Percentiles rank a stretch among this genome's conserved stretches.
phyloP scores from a whole-genome alignment of 2,113 vertebrate species.

The Gobio gobio region DNA sequence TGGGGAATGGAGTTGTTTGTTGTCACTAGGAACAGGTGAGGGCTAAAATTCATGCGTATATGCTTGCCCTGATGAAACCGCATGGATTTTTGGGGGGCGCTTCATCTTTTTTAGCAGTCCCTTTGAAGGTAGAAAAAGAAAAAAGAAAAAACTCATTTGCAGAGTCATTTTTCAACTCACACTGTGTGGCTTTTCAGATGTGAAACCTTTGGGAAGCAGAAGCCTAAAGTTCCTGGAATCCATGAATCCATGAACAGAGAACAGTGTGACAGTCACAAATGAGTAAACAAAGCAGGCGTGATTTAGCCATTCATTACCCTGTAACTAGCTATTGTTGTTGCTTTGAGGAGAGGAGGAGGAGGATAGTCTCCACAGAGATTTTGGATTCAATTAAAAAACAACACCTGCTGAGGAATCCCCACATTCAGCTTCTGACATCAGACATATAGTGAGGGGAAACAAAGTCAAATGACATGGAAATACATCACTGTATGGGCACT shows the following conservation, averaged over 20 bases:
- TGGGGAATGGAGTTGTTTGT: slow-evolving; percentile 24
- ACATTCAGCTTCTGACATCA: slow-evolving; percentile 35
- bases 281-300: slow-evolving; percentile 59
- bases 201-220: slow-evolving; percentile 33
- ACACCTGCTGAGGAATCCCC: slow-evolving; percentile 51
- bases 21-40: slow-evolving; percentile 31
- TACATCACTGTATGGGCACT: not conserved
- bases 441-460: not conserved
- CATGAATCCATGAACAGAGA: slow-evolving; percentile 47
- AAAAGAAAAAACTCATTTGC: not conserved
- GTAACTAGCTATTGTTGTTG: slow-evolving; percentile 57
- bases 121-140: slow-evolving; percentile 1
- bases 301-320: slow-evolving; percentile 60
- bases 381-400: slow-evolving; percentile 59
- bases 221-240: slow-evolving; percentile 46
- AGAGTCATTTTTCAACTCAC: slow-evolving; percentile 30
- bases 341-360: slow-evolving; percentile 28
- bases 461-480: slow-evolving; percentile 20
- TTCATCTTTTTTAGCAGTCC: slow-evolving; percentile 11
- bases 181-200: slow-evolving; percentile 44
- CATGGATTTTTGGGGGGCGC: slow-evolving; percentile 4
- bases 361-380: slow-evolving; percentile 50
- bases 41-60: slow-evolving; percentile 4
- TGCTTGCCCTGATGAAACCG: slow-evolving; percentile 11
- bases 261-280: slow-evolving; percentile 62